These are phyloP conservation scores for Megaceryle torquata DNA, from an alignment of 2,113 vertebrate species.

Conservation along the genomic window DNA sequence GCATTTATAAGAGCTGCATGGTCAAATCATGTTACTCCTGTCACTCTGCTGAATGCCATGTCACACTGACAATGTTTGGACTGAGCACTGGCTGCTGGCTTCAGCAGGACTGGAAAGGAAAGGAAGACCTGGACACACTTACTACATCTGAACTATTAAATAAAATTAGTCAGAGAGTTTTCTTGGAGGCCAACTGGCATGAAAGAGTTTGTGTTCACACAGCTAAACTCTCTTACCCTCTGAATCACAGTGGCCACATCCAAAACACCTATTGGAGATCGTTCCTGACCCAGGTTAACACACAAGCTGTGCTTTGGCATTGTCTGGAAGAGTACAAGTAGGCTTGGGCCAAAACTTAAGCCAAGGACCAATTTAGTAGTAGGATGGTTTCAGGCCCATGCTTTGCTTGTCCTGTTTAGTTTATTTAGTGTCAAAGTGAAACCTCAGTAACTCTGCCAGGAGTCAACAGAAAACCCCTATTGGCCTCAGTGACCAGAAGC, in stretches of 20 bases:
- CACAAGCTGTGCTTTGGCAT: not conserved
- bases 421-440: not conserved
- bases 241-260: not conserved
- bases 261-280: not conserved
- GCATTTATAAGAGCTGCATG: not conserved
- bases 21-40: not conserved
- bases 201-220: not conserved
- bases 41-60: not conserved
- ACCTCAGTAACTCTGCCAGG: not conserved
- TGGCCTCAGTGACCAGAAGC: not conserved
- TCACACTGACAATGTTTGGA: not conserved
- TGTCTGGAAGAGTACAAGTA: not conserved
- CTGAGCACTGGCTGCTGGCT: not conserved
- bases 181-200: not conserved
- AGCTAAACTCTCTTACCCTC: not conserved
- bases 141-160: not conserved
- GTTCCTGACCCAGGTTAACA: not conserved
- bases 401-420: not conserved
- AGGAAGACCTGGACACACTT: not conserved
- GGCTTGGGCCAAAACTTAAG: not conserved
- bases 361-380: not conserved
- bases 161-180: not conserved
- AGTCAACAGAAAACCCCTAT: not conserved
- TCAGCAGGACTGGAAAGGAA: not conserved
- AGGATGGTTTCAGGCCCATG: not conserved